phyloP scores from a whole-genome alignment of 2,888 invertebrate species.

The Hirtodrosophila duncani region DNA sequence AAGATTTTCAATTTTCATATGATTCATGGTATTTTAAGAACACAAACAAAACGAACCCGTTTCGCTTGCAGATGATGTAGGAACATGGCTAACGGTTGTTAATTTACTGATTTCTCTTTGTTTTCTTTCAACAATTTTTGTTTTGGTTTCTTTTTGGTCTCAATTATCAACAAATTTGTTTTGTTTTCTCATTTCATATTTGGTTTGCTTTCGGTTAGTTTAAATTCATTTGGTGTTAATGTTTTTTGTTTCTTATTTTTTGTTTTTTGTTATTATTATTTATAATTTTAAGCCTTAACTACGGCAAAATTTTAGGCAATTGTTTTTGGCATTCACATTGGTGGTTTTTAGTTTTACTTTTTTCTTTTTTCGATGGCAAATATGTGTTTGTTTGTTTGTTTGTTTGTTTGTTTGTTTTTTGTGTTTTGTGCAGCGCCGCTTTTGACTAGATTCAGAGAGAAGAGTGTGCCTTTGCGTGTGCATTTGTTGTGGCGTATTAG shows the following conservation, averaged over 20 bases:
- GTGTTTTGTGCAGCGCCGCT: slow-evolving; percentile 11
- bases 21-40: too few relatives aligned
- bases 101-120: not conserved
- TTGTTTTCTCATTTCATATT: slow-evolving; percentile 19
- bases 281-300: too few relatives aligned
- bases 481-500: not conserved
- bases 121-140: not conserved
- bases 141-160: slow-evolving; percentile 26
- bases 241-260: slow-evolving; percentile 1
- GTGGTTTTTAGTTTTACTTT: slow-evolving; percentile 12
- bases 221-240: slow-evolving; percentile 23
- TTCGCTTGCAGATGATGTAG: slow-evolving; percentile 12
- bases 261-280: slow-evolving; percentile 7
- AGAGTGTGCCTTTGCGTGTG: slow-evolving; percentile 2
- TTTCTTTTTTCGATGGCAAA: slow-evolving; percentile 23
- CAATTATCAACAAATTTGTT: slow-evolving; percentile 33
- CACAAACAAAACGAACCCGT: too few relatives aligned
- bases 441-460: slow-evolving; percentile 31
- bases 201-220: slow-evolving; percentile 23
- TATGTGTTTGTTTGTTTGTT: not conserved
- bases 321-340: slow-evolving; percentile 21
- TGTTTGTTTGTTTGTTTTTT: not conserved
- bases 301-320: too few relatives aligned
- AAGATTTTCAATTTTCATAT: too few relatives aligned
- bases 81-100: slow-evolving; percentile 10